These are phyloP conservation scores for Neoarius graeffei DNA, from an alignment of 2,113 vertebrate genomes.

Conservation along the genomic window DNA sequence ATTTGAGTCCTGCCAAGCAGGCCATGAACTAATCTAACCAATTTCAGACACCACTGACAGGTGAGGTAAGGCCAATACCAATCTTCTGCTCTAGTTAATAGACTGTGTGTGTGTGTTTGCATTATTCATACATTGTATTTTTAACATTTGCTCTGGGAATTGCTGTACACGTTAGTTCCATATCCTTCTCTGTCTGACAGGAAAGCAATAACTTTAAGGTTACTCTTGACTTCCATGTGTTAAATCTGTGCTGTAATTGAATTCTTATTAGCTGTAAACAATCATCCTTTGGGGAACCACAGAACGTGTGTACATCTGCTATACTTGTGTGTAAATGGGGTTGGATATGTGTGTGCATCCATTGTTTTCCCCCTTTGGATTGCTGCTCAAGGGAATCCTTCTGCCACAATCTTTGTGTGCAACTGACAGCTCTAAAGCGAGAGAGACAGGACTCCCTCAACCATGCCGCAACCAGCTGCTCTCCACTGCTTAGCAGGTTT, in stretches of 20 bases:
- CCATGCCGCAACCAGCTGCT: slow-evolving; percentile 54
- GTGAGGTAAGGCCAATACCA: slow-evolving; percentile 48
- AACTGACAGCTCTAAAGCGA: slow-evolving; percentile 45
- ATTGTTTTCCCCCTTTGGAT: slow-evolving; percentile 22
- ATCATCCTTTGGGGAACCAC: not conserved
- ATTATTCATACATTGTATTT: slow-evolving; percentile 15
- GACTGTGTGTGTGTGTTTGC: slow-evolving; percentile 29
- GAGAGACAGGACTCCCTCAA: slow-evolving; percentile 48
- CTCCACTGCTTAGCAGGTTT: slow-evolving; percentile 33
- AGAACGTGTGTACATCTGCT: not conserved
- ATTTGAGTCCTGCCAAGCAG: slow-evolving; percentile 55
- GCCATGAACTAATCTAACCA: slow-evolving; percentile 49
- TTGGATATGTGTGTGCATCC: not conserved
- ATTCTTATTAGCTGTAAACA: slow-evolving; percentile 41
- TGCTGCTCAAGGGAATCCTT: slow-evolving; percentile 44
- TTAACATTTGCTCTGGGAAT: slow-evolving; percentile 35
- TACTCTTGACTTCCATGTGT: slow-evolving; percentile 8
- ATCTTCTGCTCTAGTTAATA: slow-evolving; percentile 40
- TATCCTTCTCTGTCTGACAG: slow-evolving; percentile 31
- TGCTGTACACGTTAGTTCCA: slow-evolving; percentile 25
- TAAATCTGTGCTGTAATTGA: slow-evolving; percentile 38
- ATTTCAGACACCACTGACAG: slow-evolving; percentile 45
- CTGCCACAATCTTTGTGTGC: slow-evolving; percentile 19
- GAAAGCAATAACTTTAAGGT: slow-evolving; percentile 17
- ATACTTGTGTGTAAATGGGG: not conserved